A percentile compares a stretch with the other conserved stretches of the same genome.
Conservation (phyloP, 2,797 vertebrate species). For the Fratercula arctica region DNA sequence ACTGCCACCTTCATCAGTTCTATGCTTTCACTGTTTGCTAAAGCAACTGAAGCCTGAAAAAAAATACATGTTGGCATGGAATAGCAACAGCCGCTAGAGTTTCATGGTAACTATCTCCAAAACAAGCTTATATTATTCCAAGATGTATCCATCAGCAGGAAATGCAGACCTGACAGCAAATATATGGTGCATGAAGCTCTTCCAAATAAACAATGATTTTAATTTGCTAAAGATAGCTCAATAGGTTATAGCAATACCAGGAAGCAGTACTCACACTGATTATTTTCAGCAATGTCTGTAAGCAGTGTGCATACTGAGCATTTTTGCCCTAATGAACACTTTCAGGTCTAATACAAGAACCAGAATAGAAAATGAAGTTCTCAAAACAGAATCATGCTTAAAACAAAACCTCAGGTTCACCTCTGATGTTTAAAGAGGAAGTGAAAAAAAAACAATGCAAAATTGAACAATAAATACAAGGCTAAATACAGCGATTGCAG, state of each 20-base stretch:
- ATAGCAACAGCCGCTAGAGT: background rate
- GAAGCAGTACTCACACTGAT: background rate
- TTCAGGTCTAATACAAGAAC: background rate
- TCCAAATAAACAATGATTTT: background rate
- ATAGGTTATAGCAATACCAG: background rate
- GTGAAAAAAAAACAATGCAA: background rate
- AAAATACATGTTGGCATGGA: background rate
- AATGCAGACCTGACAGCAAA: slow-evolving; percentile 11
- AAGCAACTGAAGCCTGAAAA: background rate
- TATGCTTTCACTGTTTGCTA: background rate
- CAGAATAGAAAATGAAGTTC: background rate
- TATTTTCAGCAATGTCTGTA: slow-evolving; percentile 4
- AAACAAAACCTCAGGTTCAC: background rate
- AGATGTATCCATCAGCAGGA: slow-evolving; percentile 7
- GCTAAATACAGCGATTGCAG: background rate
- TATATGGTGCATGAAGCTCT: background rate
- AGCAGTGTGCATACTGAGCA: background rate
- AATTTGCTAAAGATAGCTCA: slow-evolving; percentile 36
- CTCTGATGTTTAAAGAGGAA: background rate
- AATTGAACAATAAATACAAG: background rate
- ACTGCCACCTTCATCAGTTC: background rate
- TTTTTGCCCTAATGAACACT: slow-evolving; percentile 10
- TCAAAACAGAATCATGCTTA: background rate
- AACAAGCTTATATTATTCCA: background rate
- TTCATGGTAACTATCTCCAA: background rate